Base-by-base conservation (phyloP, 2,797 vertebrate species). In the Chelidonichthys spinosus region DNA sequence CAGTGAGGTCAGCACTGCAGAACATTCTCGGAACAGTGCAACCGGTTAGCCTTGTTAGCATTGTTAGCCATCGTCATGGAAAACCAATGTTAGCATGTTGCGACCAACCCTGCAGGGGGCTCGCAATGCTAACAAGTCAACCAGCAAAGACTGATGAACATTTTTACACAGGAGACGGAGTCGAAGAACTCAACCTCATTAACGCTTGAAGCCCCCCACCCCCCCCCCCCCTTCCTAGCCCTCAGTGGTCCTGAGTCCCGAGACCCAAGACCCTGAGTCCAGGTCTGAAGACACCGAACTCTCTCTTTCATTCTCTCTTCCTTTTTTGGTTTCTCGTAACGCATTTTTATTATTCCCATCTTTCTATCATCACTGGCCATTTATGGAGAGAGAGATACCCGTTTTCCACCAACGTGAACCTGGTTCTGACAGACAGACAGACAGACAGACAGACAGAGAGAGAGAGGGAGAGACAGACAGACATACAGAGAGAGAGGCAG, bases 1-100 rank as follows among this genome's bases (percentile, higher is more conserved):
- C 88, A 70, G 84, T 87, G 82, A 89, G 85, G 72, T 90, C 81
- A 90, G 74, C 84, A 74, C 72, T 78, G 76, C 67, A 78, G 62
- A 83, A 72, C 79, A 77, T 47, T 56, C 5, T 63, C n/a, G n/a
- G 15, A 65, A 79, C 81, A 84, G 60, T 69, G 35, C 7, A 10
- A 72, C 63, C 39, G 6, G 47, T 90, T 82, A 87, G 81, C 83
- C 76, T 70, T 5, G 33, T 80, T 81, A 83, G 74, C 83, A 47
- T 47, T n/a, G 15, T 10, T 47, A 47, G 46, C 46, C 37, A 39
- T 39, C 37, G 37, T 39, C 36, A 1, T n/a, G n/a, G n/a, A n/a
- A 25, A 25, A 25, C 25, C 42, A 11, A 4, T 13, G 11, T 33
- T 53, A 33, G 50, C 32, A 5, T 42, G 25, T 25, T 25, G 25